phyloP scores from a whole-genome alignment of 1,140 invertebrate genomes.

The Telenomus remus region DNA sequence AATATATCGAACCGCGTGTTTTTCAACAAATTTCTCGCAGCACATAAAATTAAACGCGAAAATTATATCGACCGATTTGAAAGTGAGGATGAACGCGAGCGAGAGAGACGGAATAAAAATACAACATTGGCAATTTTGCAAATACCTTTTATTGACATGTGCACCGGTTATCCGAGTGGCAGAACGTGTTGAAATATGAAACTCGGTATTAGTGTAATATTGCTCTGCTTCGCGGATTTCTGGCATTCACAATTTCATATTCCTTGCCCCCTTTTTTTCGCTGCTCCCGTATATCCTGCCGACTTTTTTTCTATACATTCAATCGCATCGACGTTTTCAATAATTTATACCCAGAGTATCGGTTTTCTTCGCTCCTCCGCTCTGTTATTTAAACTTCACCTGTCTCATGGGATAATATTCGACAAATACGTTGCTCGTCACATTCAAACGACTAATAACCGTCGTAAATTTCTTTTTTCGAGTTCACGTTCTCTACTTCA shows the following conservation, averaged over 20 bases:
- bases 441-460: too few species aligned
- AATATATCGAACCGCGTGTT: too few species aligned
- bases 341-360: slow-evolving; percentile 25
- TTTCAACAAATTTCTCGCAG: too few species aligned
- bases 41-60: too few species aligned
- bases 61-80: too few species aligned
- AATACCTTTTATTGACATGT: slow-evolving; percentile 12
- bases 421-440: too few species aligned
- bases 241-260: slow-evolving; percentile 19
- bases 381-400: too few species aligned
- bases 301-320: neutral
- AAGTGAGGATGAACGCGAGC: too few species aligned
- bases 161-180: slow-evolving; percentile 9
- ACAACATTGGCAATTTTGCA: slow-evolving; percentile 15
- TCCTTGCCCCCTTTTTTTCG: slow-evolving; percentile 1
- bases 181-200: slow-evolving; percentile 24
- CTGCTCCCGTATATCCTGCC: too few species aligned
- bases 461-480: neutral
- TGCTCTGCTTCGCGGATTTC: slow-evolving; percentile 23
- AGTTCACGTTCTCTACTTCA: too few species aligned
- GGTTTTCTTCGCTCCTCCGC: slow-evolving; percentile 5
- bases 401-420: too few species aligned
- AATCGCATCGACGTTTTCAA: slow-evolving; percentile 15
- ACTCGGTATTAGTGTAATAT: slow-evolving; percentile 28
- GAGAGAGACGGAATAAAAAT: neutral